Conservation (phyloP, 2,888 invertebrate genomes). For the Eupelmus urozonus region DNA sequence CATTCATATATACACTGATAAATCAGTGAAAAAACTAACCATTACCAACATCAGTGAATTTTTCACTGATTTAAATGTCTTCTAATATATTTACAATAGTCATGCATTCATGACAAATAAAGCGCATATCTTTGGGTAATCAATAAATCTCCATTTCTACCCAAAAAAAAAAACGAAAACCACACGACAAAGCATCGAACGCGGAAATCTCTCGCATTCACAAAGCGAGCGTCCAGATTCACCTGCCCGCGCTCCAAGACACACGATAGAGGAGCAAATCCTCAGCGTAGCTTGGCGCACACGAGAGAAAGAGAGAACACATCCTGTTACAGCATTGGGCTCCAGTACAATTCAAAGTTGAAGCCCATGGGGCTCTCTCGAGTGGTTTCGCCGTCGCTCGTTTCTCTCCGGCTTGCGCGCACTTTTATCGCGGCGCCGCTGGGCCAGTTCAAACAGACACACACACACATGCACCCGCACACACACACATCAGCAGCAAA, state of each 20-base stretch:
- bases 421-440: constrained; percentile 52
- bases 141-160: too few relatives aligned
- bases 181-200: not conserved
- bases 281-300: not conserved
- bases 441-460: constrained; percentile 48
- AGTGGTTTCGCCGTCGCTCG: constrained; percentile 36
- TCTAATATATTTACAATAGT: too few relatives aligned
- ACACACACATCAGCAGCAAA: constrained; percentile 66
- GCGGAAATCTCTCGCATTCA: constrained; percentile 5
- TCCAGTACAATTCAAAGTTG: constrained; percentile 55
- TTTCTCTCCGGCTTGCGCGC: not conserved
- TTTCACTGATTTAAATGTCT: too few relatives aligned
- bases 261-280: not conserved
- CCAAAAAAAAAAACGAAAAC: not conserved
- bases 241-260: not conserved
- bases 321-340: constrained; percentile 2
- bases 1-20: too few relatives aligned
- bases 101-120: too few relatives aligned
- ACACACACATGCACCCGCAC: not conserved
- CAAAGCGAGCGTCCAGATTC: constrained; percentile 4
- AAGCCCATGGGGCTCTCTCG: constrained; percentile 56
- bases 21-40: too few relatives aligned
- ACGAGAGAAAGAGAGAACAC: not conserved
- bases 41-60: too few relatives aligned
- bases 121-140: too few relatives aligned